Evolutionary conservation across 1,140 invertebrate species (phyloP).

Genomic region (Bicyclus anynana): DNA sequence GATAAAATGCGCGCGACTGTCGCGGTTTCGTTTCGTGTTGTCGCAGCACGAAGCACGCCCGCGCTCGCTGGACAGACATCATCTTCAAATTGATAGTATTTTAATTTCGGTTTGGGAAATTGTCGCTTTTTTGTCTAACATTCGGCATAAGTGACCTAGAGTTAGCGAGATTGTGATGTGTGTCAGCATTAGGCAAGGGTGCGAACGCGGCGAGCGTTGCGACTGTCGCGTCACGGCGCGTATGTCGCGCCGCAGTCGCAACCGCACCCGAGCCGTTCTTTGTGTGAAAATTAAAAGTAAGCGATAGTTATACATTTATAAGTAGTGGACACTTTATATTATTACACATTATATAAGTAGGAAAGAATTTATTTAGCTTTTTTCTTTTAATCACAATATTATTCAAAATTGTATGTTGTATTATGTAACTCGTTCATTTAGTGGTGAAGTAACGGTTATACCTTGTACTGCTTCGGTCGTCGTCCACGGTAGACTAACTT

Average conservation of each 20-base stretch:
- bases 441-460: conserved; percentile 53
- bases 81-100: conserved; percentile 55
- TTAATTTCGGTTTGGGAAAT: conserved; percentile 60
- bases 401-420: conserved; percentile 76
- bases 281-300: conserved; percentile 74
- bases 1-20: background rate
- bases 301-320: conserved; percentile 73
- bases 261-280: conserved; percentile 42
- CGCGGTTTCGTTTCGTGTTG: background rate
- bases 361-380: conserved; percentile 74
- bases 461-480: conserved; percentile 50
- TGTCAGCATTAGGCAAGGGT: conserved; percentile 28
- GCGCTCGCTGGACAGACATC: conserved; percentile 31
- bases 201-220: conserved; percentile 21
- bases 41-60: background rate
- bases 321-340: conserved; percentile 77
- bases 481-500: conserved; percentile 57
- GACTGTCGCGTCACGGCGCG: conserved; percentile 7
- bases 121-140: conserved; percentile 61
- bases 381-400: conserved; percentile 74
- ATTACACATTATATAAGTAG: conserved; percentile 76
- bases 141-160: conserved; percentile 59
- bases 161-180: conserved; percentile 58
- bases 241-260: conserved; percentile 5
- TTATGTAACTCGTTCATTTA: conserved; percentile 71